phyloP scores from a whole-genome alignment of 2,113 vertebrate species.

The Varanus komodoensis region DNA sequence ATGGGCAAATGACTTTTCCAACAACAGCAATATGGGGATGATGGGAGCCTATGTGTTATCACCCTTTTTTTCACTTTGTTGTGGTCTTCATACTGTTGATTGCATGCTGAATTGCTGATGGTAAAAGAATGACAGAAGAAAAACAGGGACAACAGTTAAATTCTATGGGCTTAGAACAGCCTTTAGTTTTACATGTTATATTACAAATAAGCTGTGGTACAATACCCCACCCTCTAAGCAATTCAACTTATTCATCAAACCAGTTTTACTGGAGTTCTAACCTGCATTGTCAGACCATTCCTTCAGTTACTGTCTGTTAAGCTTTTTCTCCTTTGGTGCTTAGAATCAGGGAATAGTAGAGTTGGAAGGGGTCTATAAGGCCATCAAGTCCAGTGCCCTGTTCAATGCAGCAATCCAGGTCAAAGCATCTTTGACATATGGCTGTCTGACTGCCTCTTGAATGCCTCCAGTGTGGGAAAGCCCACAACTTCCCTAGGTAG shows the following conservation, averaged over 20 bases:
- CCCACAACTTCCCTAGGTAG: too few relatives aligned
- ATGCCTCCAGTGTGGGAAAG: too few relatives aligned
- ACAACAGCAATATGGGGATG: too few relatives aligned
- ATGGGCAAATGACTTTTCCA: too few relatives aligned
- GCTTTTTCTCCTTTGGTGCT: not conserved
- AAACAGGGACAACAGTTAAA: not conserved
- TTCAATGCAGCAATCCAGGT: too few relatives aligned
- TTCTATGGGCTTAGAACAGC: not conserved
- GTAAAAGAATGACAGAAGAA: not conserved
- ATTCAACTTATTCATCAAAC: constrained; percentile 2
- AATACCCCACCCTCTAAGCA: not conserved
- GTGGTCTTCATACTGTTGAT: not conserved
- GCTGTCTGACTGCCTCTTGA: too few relatives aligned
- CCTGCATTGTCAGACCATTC: not conserved
- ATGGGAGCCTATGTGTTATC: too few relatives aligned
- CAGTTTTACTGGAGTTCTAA: not conserved
- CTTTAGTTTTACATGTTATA: constrained; percentile 23
- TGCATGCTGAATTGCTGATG: not conserved
- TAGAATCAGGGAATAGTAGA: too few relatives aligned
- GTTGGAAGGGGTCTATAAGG: too few relatives aligned
- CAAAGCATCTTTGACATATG: too few relatives aligned
- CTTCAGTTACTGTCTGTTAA: not conserved
- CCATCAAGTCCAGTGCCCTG: too few relatives aligned
- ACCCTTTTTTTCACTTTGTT: not conserved
- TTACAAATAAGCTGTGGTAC: not conserved